Base-by-base conservation (phyloP, 2,888 invertebrate species). In the Actias luna region DNA sequence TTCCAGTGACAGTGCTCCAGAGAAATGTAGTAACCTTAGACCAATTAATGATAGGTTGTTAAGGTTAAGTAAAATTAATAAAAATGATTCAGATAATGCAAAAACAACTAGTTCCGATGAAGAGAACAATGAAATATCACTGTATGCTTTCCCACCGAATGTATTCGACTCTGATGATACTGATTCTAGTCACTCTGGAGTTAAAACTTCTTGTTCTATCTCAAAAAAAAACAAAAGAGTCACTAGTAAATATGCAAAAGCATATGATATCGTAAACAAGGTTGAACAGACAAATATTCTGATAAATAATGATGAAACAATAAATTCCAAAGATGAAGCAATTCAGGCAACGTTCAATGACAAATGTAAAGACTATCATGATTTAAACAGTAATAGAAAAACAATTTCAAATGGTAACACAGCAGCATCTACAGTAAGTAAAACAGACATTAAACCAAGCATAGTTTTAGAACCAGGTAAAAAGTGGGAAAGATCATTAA, bases 401-500 rank as follows among this genome's bases (percentile, higher is more conserved):
- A 76, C 70, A 59, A 62, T 63, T 33, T 60, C 16, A 16, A 58
- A 63, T 7, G 63, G 59, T 35, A 63, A 64, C 52, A 65, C 64
- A 29, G 69, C 67, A 22, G 64, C 42, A 63, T 69, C 64, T 58
- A 69, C 66, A 62, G 68, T 67, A 39, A 67, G 64, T 36, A 68
- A 64, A 36, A 67, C 67, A 60, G 82, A 82, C 31, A n/a, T 64
- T 27, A 87, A 84, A 71, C 80, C 79, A 59, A 75, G 70, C 2
- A 86, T 94, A 69, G 84, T 93, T 14, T 79, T 96, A 2, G 94
- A 93, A 69, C 94, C 95, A 14, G 95, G 96, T 0, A 96, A 95
- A 77, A 92, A 94, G 76, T 96, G 95, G 95, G 93, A 94, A 59
- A 93, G 95, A 74, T 95, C 95, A 0, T 76, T 96, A 5, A 94